Conservation (phyloP, 2,888 invertebrate species). For the Oxytorus armatus region DNA sequence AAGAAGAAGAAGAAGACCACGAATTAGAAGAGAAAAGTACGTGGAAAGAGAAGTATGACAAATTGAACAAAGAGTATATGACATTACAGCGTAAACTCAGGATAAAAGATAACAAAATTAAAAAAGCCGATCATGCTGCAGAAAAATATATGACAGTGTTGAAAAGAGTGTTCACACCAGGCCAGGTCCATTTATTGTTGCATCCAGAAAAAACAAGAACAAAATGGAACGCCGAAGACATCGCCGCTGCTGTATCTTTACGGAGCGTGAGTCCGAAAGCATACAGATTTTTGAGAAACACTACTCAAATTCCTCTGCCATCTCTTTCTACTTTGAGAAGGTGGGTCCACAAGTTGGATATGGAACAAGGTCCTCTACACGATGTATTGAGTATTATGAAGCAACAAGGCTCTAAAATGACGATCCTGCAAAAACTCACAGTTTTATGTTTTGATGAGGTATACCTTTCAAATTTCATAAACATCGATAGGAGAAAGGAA, state of each 20-base stretch:
- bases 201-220: not conserved
- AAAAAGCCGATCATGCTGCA: not conserved
- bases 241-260: not conserved
- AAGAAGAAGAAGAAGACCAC: not conserved
- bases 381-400: slow-evolving; percentile 68
- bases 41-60: not conserved
- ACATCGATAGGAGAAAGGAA: slow-evolving; percentile 70
- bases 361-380: slow-evolving; percentile 65
- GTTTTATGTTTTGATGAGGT: slow-evolving; percentile 72
- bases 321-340: slow-evolving; percentile 59
- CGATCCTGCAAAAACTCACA: slow-evolving; percentile 56
- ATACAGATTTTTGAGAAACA: slow-evolving; percentile 16
- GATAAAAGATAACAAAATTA: not conserved
- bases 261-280: slow-evolving; percentile 14
- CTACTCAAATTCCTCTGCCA: slow-evolving; percentile 58
- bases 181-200: not conserved
- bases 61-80: not conserved
- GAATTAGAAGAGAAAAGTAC: not conserved
- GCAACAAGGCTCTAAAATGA: slow-evolving; percentile 51
- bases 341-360: slow-evolving; percentile 65
- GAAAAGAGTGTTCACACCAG: not conserved
- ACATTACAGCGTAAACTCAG: not conserved
- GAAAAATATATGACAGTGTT: not conserved
- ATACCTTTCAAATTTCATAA: slow-evolving; percentile 70
- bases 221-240: not conserved